A percentile compares a stretch with the other conserved stretches of the same genome.
These are phyloP conservation scores for Anthopleura xanthogrammica DNA, from an alignment of 92 coral and sea anemone genomes.

Conservation along the genomic window DNA sequence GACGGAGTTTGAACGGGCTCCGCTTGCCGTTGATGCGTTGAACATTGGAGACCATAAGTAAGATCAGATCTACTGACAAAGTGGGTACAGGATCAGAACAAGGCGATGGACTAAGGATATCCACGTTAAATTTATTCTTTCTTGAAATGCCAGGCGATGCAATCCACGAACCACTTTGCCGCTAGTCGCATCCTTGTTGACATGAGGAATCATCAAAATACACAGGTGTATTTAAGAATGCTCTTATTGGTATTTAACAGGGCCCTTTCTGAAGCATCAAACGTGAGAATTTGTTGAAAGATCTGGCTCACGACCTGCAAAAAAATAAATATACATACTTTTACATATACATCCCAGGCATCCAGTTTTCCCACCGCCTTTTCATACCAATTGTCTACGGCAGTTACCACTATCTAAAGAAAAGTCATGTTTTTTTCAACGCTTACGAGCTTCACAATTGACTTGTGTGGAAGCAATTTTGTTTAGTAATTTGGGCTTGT, in stretches of 20 bases:
- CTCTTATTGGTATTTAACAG: neutral
- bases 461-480: neutral
- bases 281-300: neutral
- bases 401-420: neutral
- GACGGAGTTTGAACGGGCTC: constrained; percentile 39
- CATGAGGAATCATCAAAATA: neutral
- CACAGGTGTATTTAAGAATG: neutral
- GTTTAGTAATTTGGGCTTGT: constrained; percentile 6
- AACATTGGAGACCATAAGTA: constrained; percentile 34
- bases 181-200: neutral
- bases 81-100: neutral
- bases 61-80: neutral
- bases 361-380: neutral
- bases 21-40: constrained; percentile 41
- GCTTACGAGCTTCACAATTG: neutral
- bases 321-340: neutral
- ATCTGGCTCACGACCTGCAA: neutral
- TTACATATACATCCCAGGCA: neutral
- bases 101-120: neutral
- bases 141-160: neutral
- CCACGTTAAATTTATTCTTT: neutral
- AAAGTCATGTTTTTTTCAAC: neutral
- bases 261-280: neutral
- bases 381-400: neutral
- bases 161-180: neutral